Conservation (phyloP, 1,140 invertebrate genomes). For the Chelonus insularis region DNA sequence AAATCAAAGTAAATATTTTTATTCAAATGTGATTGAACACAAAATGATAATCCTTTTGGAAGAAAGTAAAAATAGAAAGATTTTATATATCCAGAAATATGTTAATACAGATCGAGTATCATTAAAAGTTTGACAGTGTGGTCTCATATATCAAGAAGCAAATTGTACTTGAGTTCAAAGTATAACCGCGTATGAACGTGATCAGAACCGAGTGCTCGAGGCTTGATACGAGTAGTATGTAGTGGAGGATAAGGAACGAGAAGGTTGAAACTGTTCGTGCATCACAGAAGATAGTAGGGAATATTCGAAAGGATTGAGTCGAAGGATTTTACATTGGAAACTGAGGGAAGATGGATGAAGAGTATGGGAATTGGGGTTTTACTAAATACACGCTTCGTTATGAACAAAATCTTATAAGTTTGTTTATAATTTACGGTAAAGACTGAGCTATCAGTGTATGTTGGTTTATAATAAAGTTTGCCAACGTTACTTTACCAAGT, state of each 20-base stretch:
- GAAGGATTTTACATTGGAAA: conserved; percentile 9
- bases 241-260: neutral
- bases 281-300: conserved; percentile 23
- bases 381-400: neutral
- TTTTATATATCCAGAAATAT: too few relatives aligned
- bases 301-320: conserved; percentile 12
- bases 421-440: too few relatives aligned
- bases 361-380: neutral
- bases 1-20: neutral
- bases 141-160: conserved; percentile 3
- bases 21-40: neutral
- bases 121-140: neutral
- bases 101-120: neutral
- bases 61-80: too few relatives aligned
- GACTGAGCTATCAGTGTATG: too few relatives aligned
- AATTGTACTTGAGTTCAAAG: neutral
- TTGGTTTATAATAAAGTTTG: too few relatives aligned
- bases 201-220: conserved; percentile 20
- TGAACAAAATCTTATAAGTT: conserved; percentile 1
- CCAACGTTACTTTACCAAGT: too few relatives aligned
- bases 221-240: conserved; percentile 19
- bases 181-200: conserved; percentile 18
- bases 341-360: neutral
- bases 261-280: conserved; percentile 20
- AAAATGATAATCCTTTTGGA: conserved; percentile 11